Evolutionary conservation across 2,113 vertebrate genomes (phyloP).

Genomic region (Rhabdornis inornatus): DNA sequence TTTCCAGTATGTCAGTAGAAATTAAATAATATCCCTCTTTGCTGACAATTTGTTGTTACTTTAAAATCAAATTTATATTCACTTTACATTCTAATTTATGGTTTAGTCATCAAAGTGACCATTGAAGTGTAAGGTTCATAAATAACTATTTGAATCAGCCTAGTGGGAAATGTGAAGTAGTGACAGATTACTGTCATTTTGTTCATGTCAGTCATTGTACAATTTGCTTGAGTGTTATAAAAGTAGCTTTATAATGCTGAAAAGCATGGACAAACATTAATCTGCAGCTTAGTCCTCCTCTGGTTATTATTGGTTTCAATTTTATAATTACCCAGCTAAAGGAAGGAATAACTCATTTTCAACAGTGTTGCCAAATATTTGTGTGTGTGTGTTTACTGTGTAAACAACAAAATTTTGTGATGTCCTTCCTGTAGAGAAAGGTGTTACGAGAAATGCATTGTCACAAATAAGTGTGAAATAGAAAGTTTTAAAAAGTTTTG

Average conservation of each 20-base stretch:
- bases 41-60: slow-evolving; percentile 45
- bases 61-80: slow-evolving; percentile 56
- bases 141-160: slow-evolving; percentile 37
- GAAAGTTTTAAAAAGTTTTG: background rate
- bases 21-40: slow-evolving; percentile 49
- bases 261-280: background rate
- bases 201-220: slow-evolving; percentile 15
- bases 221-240: background rate
- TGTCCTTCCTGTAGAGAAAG: background rate
- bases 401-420: background rate
- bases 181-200: slow-evolving; percentile 54
- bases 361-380: background rate
- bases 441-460: background rate
- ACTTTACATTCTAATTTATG: slow-evolving; percentile 65
- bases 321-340: background rate
- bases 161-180: slow-evolving; percentile 21
- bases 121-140: slow-evolving; percentile 47
- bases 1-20: slow-evolving; percentile 27
- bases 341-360: background rate
- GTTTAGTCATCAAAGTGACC: slow-evolving; percentile 67
- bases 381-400: background rate
- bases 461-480: background rate
- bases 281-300: background rate
- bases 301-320: background rate
- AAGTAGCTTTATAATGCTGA: background rate